These are phyloP conservation scores for Sebastiscus tertius DNA, from an alignment of 2,797 vertebrate species.

Conservation along the genomic window DNA sequence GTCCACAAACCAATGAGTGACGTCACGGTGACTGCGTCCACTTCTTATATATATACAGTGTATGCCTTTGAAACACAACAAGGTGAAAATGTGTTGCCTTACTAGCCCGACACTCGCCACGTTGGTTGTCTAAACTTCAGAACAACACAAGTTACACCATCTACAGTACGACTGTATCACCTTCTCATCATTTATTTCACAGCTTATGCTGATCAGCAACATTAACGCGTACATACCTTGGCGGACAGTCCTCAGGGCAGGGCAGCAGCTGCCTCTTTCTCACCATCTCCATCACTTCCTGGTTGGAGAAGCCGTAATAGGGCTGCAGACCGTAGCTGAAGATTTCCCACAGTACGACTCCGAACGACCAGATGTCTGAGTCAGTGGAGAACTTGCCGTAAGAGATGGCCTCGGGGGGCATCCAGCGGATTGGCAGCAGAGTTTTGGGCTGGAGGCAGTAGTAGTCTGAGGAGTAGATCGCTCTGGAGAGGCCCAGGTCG, in stretches of 20 bases:
- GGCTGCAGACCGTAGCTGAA: constrained; percentile 99
- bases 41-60: too few relatives aligned
- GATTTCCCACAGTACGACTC: constrained; percentile 97
- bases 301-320: constrained; percentile 97
- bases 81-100: not conserved
- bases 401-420: constrained; percentile 94
- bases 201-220: not conserved
- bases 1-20: too few relatives aligned
- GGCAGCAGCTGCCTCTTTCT: constrained; percentile 94
- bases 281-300: constrained; percentile 99
- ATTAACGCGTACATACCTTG: constrained; percentile 68
- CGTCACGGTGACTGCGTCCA: too few relatives aligned
- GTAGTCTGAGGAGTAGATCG: constrained; percentile 96
- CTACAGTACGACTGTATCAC: not conserved
- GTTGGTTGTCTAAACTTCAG: not conserved
- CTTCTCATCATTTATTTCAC: not conserved
- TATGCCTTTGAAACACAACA: not conserved
- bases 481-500: constrained; percentile 95
- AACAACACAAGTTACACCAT: not conserved
- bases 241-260: constrained; percentile 97
- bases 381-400: constrained; percentile 96
- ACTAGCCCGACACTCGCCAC: not conserved
- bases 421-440: constrained; percentile 96
- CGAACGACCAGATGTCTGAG: constrained; percentile 97
- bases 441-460: constrained; percentile 93